Conservation (phyloP, 1,140 invertebrate genomes). For the Bombus confusus region DNA sequence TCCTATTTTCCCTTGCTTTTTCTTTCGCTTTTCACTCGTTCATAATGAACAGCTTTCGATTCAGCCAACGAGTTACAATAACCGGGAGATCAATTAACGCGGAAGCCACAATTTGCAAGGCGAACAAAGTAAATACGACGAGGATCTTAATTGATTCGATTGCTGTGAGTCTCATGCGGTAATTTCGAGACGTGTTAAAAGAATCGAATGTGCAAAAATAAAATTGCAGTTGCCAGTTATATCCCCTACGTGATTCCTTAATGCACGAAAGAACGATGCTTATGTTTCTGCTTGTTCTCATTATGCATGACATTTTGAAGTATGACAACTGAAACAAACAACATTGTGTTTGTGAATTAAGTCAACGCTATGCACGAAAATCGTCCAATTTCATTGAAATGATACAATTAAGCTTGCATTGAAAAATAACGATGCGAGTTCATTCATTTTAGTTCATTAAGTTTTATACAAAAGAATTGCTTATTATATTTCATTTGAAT, state of each 20-base stretch:
- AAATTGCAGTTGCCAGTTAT: background rate
- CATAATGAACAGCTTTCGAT: background rate
- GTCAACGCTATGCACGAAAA: background rate
- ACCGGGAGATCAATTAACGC: background rate
- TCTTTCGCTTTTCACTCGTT: background rate
- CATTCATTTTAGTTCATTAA: background rate
- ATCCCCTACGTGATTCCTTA: background rate
- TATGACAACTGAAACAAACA: background rate
- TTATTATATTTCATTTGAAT: background rate
- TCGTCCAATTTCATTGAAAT: background rate
- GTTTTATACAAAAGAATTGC: background rate
- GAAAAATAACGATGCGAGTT: background rate
- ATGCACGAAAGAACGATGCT: background rate
- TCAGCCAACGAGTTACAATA: background rate
- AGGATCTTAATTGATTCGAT: constrained; percentile 18
- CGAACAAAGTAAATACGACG: constrained; percentile 18
- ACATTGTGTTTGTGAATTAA: background rate
- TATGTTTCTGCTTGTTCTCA: background rate
- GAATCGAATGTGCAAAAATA: background rate
- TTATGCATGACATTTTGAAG: background rate
- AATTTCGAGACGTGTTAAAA: background rate
- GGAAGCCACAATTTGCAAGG: background rate
- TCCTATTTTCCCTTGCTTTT: background rate
- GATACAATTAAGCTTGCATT: background rate
- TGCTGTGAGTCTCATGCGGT: background rate